phyloP scores from a whole-genome alignment of 2,113 vertebrate species.

The Eupsittula cactorum region DNA sequence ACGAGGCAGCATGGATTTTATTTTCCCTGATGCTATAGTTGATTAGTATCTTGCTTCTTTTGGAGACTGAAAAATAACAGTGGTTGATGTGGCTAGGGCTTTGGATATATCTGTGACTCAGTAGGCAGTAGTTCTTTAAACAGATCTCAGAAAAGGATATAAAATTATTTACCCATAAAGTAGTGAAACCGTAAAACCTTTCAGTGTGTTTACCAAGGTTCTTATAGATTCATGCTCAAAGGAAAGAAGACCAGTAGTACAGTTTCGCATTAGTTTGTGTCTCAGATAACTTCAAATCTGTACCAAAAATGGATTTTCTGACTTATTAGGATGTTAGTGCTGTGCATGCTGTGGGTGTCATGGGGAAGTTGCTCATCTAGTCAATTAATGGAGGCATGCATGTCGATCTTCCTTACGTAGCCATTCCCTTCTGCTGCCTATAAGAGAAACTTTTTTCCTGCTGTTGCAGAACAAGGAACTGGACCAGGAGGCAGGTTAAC shows the following conservation, averaged over 20 bases:
- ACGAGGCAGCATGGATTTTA: conserved; percentile 1
- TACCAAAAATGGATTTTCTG: conserved; percentile 17
- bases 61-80: conserved; percentile 41
- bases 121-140: conserved; percentile 24
- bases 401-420: not conserved
- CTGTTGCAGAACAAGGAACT: not conserved
- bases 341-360: not conserved
- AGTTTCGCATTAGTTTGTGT: not conserved
- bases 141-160: not conserved
- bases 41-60: conserved; percentile 19
- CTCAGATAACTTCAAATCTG: not conserved
- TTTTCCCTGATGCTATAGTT: conserved; percentile 1
- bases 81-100: not conserved
- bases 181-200: conserved; percentile 31
- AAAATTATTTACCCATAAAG: conserved; percentile 13
- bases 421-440: not conserved
- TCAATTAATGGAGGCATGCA: not conserved
- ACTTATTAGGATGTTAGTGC: not conserved
- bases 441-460: not conserved
- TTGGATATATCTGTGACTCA: conserved; percentile 19
- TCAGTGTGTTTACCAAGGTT: not conserved
- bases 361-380: not conserved
- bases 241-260: not conserved
- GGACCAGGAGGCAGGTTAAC: not conserved
- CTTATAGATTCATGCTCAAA: not conserved